These are phyloP conservation scores for Parambassis ranga DNA, from an alignment of 2,797 vertebrate species.

Conservation along the genomic window DNA sequence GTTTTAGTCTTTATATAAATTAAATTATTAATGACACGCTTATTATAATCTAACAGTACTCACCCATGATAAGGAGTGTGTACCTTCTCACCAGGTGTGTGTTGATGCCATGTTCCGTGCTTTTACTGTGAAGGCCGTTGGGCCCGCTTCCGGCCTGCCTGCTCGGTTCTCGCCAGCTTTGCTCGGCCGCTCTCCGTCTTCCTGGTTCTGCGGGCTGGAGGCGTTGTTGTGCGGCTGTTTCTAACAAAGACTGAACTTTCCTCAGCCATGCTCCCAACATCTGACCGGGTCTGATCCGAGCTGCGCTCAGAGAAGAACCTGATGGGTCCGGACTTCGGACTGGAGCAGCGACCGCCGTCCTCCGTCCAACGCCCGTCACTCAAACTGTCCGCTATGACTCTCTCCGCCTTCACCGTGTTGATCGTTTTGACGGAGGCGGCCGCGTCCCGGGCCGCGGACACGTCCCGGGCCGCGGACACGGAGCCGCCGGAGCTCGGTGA, in stretches of 20 bases:
- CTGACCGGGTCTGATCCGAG: background rate
- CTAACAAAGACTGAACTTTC: background rate
- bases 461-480: background rate
- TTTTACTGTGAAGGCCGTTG: conserved; percentile 19
- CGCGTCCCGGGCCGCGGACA: background rate
- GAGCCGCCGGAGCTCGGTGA: conserved; percentile 7
- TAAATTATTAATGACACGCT: too few relatives aligned
- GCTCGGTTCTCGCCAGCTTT: background rate
- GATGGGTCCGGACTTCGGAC: background rate
- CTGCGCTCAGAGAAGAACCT: background rate
- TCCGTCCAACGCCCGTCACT: background rate
- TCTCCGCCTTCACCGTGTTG: background rate
- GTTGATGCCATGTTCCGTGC: too few relatives aligned
- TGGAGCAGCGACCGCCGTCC: background rate
- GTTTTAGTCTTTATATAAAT: too few relatives aligned
- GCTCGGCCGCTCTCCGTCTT: conserved; percentile 20
- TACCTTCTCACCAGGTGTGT: too few relatives aligned
- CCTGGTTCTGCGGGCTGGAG: conserved; percentile 36
- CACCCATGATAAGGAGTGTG: too few relatives aligned
- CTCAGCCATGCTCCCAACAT: background rate
- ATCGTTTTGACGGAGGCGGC: background rate
- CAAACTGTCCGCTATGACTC: conserved; percentile 18
- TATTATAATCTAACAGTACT: too few relatives aligned
- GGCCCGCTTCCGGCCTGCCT: background rate
- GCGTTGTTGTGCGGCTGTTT: background rate